Evolutionary conservation across 53 echinoderm and acorn worm species (phyloP).

Genomic region (Holothuria leucospilota): DNA sequence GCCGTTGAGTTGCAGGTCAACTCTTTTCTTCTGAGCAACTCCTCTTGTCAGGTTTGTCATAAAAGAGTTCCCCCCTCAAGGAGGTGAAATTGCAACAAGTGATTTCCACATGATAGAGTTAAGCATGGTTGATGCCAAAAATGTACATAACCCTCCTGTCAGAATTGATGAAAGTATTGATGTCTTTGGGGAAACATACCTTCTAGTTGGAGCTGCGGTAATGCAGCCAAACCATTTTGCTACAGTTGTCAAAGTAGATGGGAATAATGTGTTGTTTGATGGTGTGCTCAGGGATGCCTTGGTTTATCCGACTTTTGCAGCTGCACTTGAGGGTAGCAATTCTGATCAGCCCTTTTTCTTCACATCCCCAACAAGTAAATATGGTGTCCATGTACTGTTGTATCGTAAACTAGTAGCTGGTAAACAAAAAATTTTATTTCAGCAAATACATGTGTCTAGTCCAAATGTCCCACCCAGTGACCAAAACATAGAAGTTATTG

Average conservation of each 20-base stretch:
- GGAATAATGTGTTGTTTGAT: neutral
- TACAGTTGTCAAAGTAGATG: neutral
- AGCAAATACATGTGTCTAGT: no score
- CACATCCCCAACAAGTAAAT: neutral
- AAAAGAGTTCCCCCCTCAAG: neutral
- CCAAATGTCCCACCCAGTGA: no score
- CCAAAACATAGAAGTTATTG: no score
- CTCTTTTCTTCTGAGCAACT: neutral
- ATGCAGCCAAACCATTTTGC: constrained; percentile 10
- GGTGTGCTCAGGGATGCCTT: neutral
- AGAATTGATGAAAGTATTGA: neutral
- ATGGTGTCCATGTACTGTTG: neutral
- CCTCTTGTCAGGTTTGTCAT: constrained; percentile 10
- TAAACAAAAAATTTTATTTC: no score
- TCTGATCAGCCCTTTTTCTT: neutral
- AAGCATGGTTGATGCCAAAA: constrained; percentile 13
- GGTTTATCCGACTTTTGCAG: neutral
- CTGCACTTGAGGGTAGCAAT: neutral
- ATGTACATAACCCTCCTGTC: constrained; percentile 1
- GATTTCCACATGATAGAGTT: constrained; percentile 16
- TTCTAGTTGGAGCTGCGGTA: neutral
- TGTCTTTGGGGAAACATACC: neutral
- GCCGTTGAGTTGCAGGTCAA: neutral
- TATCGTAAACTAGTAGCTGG: no score
- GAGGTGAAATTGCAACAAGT: constrained; percentile 2